Conservation (phyloP, 2,888 invertebrate genomes). For the Tillus elongatus region DNA sequence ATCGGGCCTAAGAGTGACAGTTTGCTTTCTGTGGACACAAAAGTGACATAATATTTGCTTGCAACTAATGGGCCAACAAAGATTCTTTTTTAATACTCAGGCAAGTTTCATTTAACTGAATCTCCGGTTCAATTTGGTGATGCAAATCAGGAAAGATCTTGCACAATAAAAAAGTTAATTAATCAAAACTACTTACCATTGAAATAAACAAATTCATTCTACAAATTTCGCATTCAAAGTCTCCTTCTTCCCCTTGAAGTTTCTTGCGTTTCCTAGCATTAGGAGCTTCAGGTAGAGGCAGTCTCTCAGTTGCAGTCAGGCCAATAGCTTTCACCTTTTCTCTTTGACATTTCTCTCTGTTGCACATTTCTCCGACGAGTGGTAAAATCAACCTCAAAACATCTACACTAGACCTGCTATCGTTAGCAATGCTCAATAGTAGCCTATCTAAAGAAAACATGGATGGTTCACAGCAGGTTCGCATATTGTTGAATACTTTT, state of each 20-base stretch:
- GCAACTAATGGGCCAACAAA: no score
- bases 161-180: no score
- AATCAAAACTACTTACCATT: constrained; percentile 57
- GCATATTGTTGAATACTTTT: constrained; percentile 66
- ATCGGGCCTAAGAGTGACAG: no score
- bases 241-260: constrained; percentile 49
- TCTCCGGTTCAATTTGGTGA: no score
- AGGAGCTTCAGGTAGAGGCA: constrained; percentile 48
- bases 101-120: no score
- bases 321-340: constrained; percentile 55
- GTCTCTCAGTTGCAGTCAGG: constrained; percentile 53
- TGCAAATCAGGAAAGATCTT: no score
- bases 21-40: no score
- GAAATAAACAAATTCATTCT: constrained; percentile 75
- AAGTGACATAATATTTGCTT: no score
- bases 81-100: no score
- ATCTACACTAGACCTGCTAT: constrained; percentile 53
- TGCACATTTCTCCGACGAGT: constrained; percentile 50
- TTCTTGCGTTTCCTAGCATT: constrained; percentile 45
- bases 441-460: constrained; percentile 82
- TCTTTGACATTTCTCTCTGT: constrained; percentile 56
- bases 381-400: constrained; percentile 59
- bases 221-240: constrained; percentile 77
- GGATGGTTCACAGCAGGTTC: constrained; percentile 78
- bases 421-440: constrained; percentile 63